These are phyloP conservation scores for Pseudeuparius sepicola DNA, from an alignment of 2,888 invertebrate species.

Conservation along the genomic window DNA sequence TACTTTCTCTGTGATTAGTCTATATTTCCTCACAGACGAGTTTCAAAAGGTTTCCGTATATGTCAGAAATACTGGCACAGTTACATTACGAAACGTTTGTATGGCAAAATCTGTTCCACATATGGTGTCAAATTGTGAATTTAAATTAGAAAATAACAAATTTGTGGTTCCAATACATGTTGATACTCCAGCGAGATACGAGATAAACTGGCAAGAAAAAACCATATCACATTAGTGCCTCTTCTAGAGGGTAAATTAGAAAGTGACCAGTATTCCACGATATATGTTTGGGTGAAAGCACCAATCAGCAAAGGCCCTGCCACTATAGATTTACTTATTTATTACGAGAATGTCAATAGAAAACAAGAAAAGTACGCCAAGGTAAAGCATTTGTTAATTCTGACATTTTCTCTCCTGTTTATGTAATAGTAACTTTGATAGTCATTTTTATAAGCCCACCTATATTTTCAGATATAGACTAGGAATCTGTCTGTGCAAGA, in stretches of 20 bases:
- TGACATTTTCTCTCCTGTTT: too few relatives aligned
- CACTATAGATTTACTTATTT: conserved; percentile 58
- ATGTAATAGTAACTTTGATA: too few relatives aligned
- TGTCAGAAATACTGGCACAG: conserved; percentile 58
- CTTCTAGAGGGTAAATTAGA: conserved; percentile 42
- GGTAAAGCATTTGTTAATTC: too few relatives aligned
- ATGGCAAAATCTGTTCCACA: conserved; percentile 63
- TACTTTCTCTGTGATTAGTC: conserved; percentile 55
- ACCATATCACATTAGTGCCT: conserved; percentile 38
- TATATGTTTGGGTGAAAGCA: conserved; percentile 59
- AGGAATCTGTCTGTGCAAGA: conserved; percentile 51
- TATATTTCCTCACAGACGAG: conserved; percentile 64
- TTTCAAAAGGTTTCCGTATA: conserved; percentile 57
- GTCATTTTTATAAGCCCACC: too few relatives aligned
- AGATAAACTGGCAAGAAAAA: conserved; percentile 36
- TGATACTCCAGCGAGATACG: conserved; percentile 30
- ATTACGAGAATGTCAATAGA: conserved; percentile 50
- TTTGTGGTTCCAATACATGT: conserved; percentile 22
- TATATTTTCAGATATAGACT: conserved; percentile 57
- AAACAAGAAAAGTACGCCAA: too few relatives aligned
- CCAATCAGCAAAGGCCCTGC: conserved; percentile 54
- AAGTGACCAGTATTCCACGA: conserved; percentile 42
- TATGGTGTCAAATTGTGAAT: conserved; percentile 39
- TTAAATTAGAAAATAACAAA: conserved; percentile 21
- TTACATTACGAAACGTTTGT: conserved; percentile 50